Base-by-base conservation (phyloP, 2,113 vertebrate genomes). In the Oncorhynchus masou region DNA sequence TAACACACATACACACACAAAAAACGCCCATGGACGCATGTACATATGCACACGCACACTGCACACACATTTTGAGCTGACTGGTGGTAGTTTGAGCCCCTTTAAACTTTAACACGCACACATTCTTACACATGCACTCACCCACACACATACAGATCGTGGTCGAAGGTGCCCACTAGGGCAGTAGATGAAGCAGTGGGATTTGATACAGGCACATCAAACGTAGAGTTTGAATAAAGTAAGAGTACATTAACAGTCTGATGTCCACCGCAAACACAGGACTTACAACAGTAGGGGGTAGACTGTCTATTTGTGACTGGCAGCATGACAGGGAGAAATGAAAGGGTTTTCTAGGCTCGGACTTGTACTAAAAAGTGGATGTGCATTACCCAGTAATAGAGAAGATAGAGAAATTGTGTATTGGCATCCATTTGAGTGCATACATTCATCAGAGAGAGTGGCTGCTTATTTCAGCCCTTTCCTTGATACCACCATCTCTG, bases 161-260 rank as follows among this genome's bases (percentile, higher is more conserved):
- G 59, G 72, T n/a, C 24, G n/a, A 24, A 70, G 62, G 65, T 48
- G 60, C 68, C 76, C 80, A 81, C 19, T 8, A 74, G 75, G 67
- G 79, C 75, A 73, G 79, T 75, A 75, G 71, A 79, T 83, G 70
- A 79, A 77, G 79, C 65, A 60, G 74, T 66, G 76, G 34, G 79
- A 90, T 87, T 86, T 87, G 89, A 91, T 81, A 85, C 74, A 57
- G 34, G 72, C 74, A 78, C 73, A 90, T 92, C 86, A 93, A 91
- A 93, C 48, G 54, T 72, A 74, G 22, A 49, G 77, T 81, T 71
- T 86, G 74, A 83, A 83, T 79, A 88, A 89, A 78, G 80, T 31
- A 76, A 20, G n/a, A 31, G 54, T 79, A 88, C 86, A 89, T 89
- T 89, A 86, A 73, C 34, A 73, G 81, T 82, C 12, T 3, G 51